Evolutionary conservation across 2,888 invertebrate species (phyloP), one percentile per base, ranked within the genome.

Genomic region (Ormyrus pomaceus): DNA sequence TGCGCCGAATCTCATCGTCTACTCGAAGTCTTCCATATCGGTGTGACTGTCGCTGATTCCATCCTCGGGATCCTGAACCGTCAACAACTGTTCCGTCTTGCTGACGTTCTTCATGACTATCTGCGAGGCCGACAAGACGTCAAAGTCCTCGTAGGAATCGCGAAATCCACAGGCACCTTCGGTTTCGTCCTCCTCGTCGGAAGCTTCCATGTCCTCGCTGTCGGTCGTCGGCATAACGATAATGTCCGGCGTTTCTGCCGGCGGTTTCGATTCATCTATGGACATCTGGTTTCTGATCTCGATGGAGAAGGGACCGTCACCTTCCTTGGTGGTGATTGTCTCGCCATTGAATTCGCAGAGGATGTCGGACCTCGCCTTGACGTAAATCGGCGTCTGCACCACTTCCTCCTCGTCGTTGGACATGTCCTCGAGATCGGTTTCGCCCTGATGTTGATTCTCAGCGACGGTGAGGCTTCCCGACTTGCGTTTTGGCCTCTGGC

Each of bases 21-120:
- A 88, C 74, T 91, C 90, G 11, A 91, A 80, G 59, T 91, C 90
- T 64, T 90, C 91, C 7, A 90, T 82, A 50, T 91, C 90, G 13
- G 91, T 91, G 55, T 87, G 88, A 69, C 85, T 85, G 53, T 90
- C 90, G 79, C 84, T 87, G 6, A 84, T 81, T 46, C 77, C 80
- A 2, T 85, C 82, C 0, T 85, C 90, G 2, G 79, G 65, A 0
- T 80, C 75, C 34, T 72, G 72, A 2, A 76, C 72, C 8, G 69
- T 11, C 9, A 77, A 13, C 46, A 79, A 13, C 53, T 72, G 82
- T 11, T 73, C 56, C 83, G 85, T 84, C 76, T 89, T 89, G 69
- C 86, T 87, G n/a, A 87, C 82, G 71, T 88, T 89, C 74, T 78
- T 88, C 88, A 89, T 87, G 9, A 88, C 82, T 53, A 89, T 87